Conservation (phyloP, 30 jellyfish, hydroid and myxozoan species). For the Hydra vulgaris region DNA sequence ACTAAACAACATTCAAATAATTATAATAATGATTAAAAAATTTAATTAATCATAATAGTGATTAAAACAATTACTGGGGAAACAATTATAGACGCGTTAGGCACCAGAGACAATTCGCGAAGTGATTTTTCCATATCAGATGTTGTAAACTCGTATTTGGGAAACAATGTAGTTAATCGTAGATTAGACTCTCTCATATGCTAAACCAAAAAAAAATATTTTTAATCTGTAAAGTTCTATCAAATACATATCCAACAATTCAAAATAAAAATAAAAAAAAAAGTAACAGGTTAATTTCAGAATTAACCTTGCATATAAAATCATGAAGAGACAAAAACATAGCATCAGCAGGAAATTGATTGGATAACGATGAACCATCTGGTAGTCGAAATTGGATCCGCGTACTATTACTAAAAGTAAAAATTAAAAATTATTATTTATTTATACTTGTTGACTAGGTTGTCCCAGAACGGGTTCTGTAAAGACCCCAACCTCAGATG, state of each 20-base stretch:
- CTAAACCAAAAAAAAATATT: slow-evolving; percentile 15
- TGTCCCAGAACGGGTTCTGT: no score
- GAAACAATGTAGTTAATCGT: slow-evolving; percentile 66
- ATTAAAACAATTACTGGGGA: slow-evolving; percentile 31
- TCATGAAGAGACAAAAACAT: slow-evolving; percentile 22
- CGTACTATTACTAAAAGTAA: slow-evolving; percentile 29
- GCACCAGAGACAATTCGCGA: slow-evolving; percentile 52
- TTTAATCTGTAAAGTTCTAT: no score
- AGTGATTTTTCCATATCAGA: slow-evolving; percentile 31
- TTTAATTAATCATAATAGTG: no score
- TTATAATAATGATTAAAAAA: no score
- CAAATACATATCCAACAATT: no score
- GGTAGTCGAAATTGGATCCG: slow-evolving; percentile 84
- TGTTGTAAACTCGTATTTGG: slow-evolving; percentile 48
- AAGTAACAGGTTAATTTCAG: no score
- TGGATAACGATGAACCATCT: slow-evolving; percentile 56
- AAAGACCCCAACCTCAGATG: no score
- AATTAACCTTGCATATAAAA: slow-evolving; percentile 37
- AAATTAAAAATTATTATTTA: not conserved
- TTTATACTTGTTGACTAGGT: no score
- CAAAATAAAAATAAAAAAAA: no score
- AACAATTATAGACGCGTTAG: slow-evolving; percentile 70
- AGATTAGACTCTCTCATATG: slow-evolving; percentile 14
- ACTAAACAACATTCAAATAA: no score
- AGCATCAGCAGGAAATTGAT: slow-evolving; percentile 54